Percentiles rank a stretch among this genome's conserved stretches.
phyloP scores from a whole-genome alignment of 2,113 vertebrate genomes.

The Pterocles orientalis region DNA sequence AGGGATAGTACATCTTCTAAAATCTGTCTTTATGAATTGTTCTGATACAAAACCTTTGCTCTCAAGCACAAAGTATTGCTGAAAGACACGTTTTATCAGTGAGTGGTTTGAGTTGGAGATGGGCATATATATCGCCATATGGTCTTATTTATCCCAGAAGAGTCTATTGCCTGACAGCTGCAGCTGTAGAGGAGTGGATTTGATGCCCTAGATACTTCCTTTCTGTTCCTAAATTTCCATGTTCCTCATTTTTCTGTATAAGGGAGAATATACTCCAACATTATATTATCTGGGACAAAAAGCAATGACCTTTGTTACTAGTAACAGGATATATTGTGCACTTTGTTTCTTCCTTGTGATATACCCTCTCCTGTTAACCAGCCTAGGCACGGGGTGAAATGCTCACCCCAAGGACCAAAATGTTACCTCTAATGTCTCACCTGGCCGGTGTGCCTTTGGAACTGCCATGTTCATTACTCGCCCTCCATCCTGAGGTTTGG shows the following conservation, averaged over 20 bases:
- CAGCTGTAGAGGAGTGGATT: neutral
- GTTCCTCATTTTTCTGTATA: neutral
- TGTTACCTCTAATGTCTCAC: slow-evolving; percentile 71
- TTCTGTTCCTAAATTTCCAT: neutral
- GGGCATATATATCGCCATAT: neutral
- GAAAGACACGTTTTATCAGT: neutral
- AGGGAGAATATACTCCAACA: neutral
- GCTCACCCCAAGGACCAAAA: neutral
- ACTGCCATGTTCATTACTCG: slow-evolving; percentile 96
- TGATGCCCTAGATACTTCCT: neutral
- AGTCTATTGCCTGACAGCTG: neutral
- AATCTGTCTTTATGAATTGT: neutral
- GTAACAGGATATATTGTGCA: accelerated
- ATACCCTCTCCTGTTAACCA: neutral
- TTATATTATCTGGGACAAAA: neutral
- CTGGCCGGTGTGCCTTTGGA: slow-evolving; percentile 97
- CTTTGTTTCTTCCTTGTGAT: neutral
- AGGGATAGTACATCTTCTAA: neutral
- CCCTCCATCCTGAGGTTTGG: slow-evolving; percentile 97
- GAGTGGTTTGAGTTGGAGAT: neutral
- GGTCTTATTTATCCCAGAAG: slow-evolving; percentile 12
- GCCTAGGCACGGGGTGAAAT: neutral
- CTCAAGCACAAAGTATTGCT: neutral
- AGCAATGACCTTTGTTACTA: neutral
- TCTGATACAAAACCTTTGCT: neutral